Conservation (phyloP, 2,888 invertebrate genomes). For the Caenorhabditis parvicauda region DNA sequence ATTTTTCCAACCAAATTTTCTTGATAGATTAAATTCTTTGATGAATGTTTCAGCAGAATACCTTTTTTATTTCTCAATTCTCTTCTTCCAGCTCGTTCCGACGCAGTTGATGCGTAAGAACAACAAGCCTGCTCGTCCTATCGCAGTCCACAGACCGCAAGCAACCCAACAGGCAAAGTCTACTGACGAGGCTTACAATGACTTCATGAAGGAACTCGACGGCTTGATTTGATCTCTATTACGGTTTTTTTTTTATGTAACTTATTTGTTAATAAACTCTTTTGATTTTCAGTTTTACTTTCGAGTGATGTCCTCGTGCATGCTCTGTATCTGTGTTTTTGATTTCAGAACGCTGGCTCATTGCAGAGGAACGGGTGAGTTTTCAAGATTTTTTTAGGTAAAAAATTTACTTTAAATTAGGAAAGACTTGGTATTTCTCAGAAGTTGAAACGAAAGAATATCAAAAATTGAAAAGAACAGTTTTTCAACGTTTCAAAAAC, state of each 20-base stretch:
- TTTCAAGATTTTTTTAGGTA: too few relatives aligned
- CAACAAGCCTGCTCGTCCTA: constrained; percentile 67
- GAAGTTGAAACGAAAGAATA: too few relatives aligned
- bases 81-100: constrained; percentile 64
- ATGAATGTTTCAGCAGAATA: too few relatives aligned
- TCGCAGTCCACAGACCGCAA: constrained; percentile 14
- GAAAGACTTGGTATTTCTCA: too few relatives aligned
- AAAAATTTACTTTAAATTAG: too few relatives aligned
- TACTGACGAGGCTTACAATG: constrained; percentile 96
- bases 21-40: not conserved
- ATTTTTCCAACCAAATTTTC: not conserved
- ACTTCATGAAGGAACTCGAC: constrained; percentile 98
- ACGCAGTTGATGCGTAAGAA: constrained; percentile 71
- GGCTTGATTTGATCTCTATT: constrained; percentile 74
- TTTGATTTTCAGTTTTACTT: not conserved
- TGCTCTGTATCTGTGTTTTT: not conserved
- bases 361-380: constrained; percentile 5
- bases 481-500: too few relatives aligned
- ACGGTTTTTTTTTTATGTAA: not conserved
- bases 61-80: too few relatives aligned
- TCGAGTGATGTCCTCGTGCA: constrained; percentile 1
- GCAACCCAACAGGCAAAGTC: constrained; percentile 63
- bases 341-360: not conserved
- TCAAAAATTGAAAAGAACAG: too few relatives aligned
- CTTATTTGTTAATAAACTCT: not conserved